These are phyloP conservation scores for Takifugu ocellatus DNA, from an alignment of 2,797 vertebrate genomes.

Conservation along the genomic window DNA sequence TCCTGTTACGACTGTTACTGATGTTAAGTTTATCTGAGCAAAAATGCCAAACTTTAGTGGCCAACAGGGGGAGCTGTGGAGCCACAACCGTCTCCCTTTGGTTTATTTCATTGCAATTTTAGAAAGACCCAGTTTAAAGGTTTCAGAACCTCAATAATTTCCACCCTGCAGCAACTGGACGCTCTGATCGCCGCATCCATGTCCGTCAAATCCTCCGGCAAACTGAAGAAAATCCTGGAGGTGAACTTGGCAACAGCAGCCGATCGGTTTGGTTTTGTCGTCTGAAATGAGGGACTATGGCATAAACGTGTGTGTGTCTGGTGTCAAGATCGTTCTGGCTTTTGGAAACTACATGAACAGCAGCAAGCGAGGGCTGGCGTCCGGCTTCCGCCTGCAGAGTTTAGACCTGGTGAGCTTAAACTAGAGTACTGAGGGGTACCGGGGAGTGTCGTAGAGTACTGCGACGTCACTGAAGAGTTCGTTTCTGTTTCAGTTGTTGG, in stretches of 20 bases:
- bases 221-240: constrained; percentile 92
- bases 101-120: too few species aligned
- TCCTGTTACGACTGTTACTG: too few species aligned
- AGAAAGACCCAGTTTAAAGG: too few species aligned
- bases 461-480: neutral
- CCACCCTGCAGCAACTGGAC: constrained; percentile 83
- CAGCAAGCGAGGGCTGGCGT: constrained; percentile 88
- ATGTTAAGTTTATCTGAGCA: neutral
- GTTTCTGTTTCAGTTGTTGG: constrained; percentile 76
- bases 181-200: constrained; percentile 89
- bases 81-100: too few species aligned
- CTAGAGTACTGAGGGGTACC: neutral
- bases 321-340: constrained; percentile 84
- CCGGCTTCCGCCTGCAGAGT: constrained; percentile 92
- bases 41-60: neutral
- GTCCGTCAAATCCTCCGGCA: constrained; percentile 89
- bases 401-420: constrained; percentile 82
- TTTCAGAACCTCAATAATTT: neutral
- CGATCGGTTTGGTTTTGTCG: too few species aligned
- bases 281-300: too few species aligned
- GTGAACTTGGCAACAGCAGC: constrained; percentile 59
- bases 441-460: neutral
- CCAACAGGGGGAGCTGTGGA: too few species aligned
- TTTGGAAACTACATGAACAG: constrained; percentile 99
- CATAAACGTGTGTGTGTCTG: neutral